Evolutionary conservation across 2,797 vertebrate genomes (phyloP).

Genomic region (Pipistrellus kuhlii): DNA sequence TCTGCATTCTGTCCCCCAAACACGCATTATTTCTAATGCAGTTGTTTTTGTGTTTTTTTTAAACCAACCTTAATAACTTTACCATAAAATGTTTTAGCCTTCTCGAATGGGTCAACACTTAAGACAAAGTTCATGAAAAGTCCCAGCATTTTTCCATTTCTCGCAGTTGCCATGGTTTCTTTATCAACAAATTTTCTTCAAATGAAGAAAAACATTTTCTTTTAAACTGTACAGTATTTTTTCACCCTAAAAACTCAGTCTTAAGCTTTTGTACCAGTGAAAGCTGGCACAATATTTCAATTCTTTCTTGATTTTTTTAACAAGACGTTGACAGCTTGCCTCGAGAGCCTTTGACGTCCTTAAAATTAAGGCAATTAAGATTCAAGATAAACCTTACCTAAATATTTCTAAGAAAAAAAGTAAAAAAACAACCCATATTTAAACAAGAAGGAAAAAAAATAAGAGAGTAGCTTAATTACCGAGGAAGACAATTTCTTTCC

Average conservation of each 20-base stretch:
- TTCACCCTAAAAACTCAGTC: slow-evolving; percentile 91
- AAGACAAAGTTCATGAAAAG: slow-evolving; percentile 93
- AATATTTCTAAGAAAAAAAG: slow-evolving; percentile 94
- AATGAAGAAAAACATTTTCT: slow-evolving; percentile 96
- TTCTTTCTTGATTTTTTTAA: slow-evolving; percentile 90
- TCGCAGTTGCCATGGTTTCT: slow-evolving; percentile 93
- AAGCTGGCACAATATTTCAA: slow-evolving; percentile 89
- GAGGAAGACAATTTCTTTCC: slow-evolving; percentile 96
- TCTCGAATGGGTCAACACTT: slow-evolving; percentile 90
- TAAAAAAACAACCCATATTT: slow-evolving; percentile 87
- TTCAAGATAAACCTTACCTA: slow-evolving; percentile 96
- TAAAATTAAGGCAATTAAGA: slow-evolving; percentile 99
- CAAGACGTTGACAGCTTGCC: slow-evolving; percentile 94
- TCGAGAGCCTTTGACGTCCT: slow-evolving; percentile 95
- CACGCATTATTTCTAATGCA: slow-evolving; percentile 94
- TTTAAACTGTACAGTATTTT: slow-evolving; percentile 97
- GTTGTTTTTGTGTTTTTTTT: slow-evolving; percentile 89
- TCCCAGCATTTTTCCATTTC: slow-evolving; percentile 92
- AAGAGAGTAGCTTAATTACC: slow-evolving; percentile 93
- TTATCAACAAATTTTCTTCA: slow-evolving; percentile 97
- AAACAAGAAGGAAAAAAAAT: slow-evolving; percentile 87
- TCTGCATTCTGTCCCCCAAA: slow-evolving; percentile 93
- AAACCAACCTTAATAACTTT: slow-evolving; percentile 90
- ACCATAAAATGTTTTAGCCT: slow-evolving; percentile 94
- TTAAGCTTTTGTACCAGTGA: slow-evolving; percentile 90